These are phyloP conservation scores for Periplaneta americana DNA, from an alignment of 1,140 invertebrate genomes.

Conservation along the genomic window DNA sequence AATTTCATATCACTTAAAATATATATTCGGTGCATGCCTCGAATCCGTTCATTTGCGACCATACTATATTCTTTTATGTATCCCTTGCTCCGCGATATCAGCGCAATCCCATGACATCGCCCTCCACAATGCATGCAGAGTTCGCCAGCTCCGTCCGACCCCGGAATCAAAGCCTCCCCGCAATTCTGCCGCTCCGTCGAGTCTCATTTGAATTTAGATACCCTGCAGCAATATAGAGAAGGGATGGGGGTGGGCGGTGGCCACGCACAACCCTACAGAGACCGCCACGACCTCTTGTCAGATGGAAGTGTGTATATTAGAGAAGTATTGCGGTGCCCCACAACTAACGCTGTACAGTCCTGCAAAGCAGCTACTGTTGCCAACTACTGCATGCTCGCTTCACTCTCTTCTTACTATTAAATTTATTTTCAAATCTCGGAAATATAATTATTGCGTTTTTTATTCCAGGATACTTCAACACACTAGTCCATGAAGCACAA, in stretches of 20 bases:
- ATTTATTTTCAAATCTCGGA: no score
- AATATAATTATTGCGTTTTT: no score
- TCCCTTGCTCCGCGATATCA: neutral
- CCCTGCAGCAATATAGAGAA: neutral
- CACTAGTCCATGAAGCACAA: no score
- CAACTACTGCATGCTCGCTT: no score
- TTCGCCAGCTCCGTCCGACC: neutral
- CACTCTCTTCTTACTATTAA: no score
- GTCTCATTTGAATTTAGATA: neutral
- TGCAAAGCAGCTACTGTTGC: no score
- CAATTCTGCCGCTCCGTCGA: neutral
- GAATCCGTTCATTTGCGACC: neutral
- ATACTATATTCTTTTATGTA: neutral
- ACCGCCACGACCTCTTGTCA: neutral
- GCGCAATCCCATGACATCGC: neutral
- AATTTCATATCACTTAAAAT: no score
- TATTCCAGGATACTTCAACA: no score
- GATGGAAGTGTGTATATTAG: neutral
- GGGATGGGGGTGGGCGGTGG: neutral
- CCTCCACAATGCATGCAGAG: neutral
- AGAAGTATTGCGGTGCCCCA: neutral
- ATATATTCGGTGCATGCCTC: neutral
- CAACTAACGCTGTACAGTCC: neutral
- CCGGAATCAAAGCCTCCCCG: neutral
- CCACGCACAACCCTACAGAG: neutral